These are phyloP conservation scores for Ectemnius lituratus DNA, from an alignment of 2,888 invertebrate genomes.

Conservation along the genomic window DNA sequence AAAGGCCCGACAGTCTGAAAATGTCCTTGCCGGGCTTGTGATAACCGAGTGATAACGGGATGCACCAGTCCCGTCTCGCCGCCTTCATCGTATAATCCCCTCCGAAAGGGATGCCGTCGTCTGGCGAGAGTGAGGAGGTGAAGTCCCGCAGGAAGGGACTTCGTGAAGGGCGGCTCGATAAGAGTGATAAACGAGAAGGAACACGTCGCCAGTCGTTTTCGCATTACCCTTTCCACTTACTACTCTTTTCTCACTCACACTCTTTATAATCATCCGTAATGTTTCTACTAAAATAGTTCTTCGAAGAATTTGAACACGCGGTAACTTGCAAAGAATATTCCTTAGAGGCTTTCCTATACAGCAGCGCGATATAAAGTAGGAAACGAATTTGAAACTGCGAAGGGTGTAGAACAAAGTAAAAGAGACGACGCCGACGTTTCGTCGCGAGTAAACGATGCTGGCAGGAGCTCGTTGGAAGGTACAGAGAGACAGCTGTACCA, in stretches of 20 bases:
- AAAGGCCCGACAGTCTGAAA: background rate
- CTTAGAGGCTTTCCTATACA: no score
- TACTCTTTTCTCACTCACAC: constrained; percentile 16
- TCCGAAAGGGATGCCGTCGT: constrained; percentile 20
- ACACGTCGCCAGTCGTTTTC: constrained; percentile 29
- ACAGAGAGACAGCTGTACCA: background rate
- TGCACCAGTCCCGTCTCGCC: constrained; percentile 34
- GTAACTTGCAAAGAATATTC: no score
- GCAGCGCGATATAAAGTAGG: no score
- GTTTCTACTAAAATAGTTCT: no score
- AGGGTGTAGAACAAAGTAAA: background rate
- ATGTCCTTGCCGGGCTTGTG: background rate
- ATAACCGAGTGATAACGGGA: constrained; percentile 9
- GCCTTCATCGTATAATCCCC: constrained; percentile 26
- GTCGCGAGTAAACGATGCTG: background rate
- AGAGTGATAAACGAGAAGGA: constrained; percentile 44
- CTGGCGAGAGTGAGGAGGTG: constrained; percentile 23
- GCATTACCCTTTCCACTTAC: constrained; percentile 21
- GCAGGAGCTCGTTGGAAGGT: background rate
- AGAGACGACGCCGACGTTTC: background rate
- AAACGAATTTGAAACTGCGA: constrained; percentile 11
- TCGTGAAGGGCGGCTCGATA: constrained; percentile 24
- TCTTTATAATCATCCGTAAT: background rate
- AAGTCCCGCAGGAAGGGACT: constrained; percentile 12
- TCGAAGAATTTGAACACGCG: no score